Percentiles rank a stretch among this genome's conserved stretches.
Conservation (phyloP, 23 tunicate genomes). For the Oikopleura dioica region DNA sequence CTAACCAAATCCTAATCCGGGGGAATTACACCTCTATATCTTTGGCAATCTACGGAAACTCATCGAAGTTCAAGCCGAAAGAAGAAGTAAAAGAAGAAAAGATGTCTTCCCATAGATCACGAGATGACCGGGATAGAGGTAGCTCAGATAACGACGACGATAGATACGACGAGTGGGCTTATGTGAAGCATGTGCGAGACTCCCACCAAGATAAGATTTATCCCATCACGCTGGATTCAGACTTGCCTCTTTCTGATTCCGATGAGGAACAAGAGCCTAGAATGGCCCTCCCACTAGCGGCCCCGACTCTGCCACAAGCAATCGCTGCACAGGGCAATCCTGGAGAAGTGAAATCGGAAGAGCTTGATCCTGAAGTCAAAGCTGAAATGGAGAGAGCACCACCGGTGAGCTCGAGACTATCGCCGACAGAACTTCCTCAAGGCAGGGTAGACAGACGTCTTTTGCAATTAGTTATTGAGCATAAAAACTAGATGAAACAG, state of each 20-base stretch:
- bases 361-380: too few species aligned
- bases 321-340: too few species aligned
- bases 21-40: background rate
- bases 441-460: too few species aligned
- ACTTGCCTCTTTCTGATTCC: constrained; percentile 3
- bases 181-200: background rate
- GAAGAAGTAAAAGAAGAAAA: background rate
- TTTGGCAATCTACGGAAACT: background rate
- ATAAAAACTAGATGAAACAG: too few species aligned
- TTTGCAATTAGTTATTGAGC: too few species aligned
- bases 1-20: background rate
- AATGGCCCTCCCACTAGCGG: constrained; percentile 9
- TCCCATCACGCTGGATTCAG: constrained; percentile 1
- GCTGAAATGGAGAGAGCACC: too few species aligned
- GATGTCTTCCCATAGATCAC: background rate
- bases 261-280: constrained; percentile 12
- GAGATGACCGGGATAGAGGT: background rate
- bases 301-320: background rate
- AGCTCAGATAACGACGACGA: background rate
- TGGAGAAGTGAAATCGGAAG: too few species aligned
- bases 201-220: background rate
- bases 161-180: constrained; percentile 6
- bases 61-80: background rate
- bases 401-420: too few species aligned
- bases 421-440: too few species aligned